Evolutionary conservation across 2,113 vertebrate genomes (phyloP), one percentile per base, ranked within the genome.

Genomic region (Thymallus thymallus): DNA sequence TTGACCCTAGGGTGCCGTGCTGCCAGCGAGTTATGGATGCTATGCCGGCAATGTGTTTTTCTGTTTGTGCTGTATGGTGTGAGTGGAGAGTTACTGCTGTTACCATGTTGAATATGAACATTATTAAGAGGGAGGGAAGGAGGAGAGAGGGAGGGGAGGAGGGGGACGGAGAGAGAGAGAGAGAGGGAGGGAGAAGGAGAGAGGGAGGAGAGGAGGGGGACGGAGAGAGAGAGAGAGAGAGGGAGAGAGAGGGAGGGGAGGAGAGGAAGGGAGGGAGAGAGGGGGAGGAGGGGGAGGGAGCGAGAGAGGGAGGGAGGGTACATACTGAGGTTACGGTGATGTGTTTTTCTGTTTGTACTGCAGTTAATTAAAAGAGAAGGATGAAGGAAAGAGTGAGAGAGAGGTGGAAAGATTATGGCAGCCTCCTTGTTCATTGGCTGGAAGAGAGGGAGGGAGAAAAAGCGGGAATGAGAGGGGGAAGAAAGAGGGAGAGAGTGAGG

Each of bases 1-100:
- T 71, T 82, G 84, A 85, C 82, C 86, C 30, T 30, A 30, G n/a
- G 30, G 55, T 75, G 20, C 48, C 51, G 20, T 30, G 63, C 41
- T 24, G 45, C 70, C 73, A 55, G 23, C 5, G 46, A 74, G 18
- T 79, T 77, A 67, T 68, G 68, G 46, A 60, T 0, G 35, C 35
- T 26, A 4, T 6, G 3, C 64, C n/a, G n/a, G 18, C 56, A 0
- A 69, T 69, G 30, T 61, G 68, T 71, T 58, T 14, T 45, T 73
- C 55, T 74, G 62, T 73, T 81, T 73, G 32, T 46, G 35, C 51
- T 58, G 60, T 35, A 30, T 41, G 73, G 29, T 61, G 65, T 26
- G 48, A 16, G 62, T 55, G 3, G 6, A 60, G n/a, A 60, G n/a
- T 7, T 14, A 22, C 67, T 41, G 29, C 14, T 71, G 13, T n/a